Conservation (phyloP, 2,888 invertebrate species). For the Lasioglossum figueresi region DNA sequence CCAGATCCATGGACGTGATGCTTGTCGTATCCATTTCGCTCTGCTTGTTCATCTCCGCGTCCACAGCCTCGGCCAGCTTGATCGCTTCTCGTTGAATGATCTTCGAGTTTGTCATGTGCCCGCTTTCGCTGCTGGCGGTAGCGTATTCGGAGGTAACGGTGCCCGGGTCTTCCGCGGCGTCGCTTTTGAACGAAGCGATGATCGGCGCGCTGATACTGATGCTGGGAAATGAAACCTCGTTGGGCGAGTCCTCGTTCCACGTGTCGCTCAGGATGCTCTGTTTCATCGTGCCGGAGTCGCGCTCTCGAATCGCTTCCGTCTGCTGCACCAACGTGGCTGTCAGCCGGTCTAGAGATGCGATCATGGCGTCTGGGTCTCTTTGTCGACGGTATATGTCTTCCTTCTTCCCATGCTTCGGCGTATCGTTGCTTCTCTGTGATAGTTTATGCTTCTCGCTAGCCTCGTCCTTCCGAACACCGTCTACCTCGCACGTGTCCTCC, state of each 20-base stretch:
- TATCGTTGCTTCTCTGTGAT: conserved; percentile 14
- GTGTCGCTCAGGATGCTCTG: conserved; percentile 86
- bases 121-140: conserved; percentile 62
- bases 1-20: conserved; percentile 88
- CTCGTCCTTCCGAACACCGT: conserved; percentile 34
- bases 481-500: conserved; percentile 36
- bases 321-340: conserved; percentile 88
- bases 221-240: conserved; percentile 92
- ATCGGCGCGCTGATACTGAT: conserved; percentile 91
- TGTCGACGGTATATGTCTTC: conserved; percentile 84
- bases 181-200: conserved; percentile 88
- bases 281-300: conserved; percentile 81
- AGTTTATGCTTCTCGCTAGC: conserved; percentile 13
- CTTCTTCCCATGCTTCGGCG: conserved; percentile 46
- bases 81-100: conserved; percentile 91
- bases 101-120: conserved; percentile 87
- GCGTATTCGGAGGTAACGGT: conserved; percentile 56
- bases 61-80: conserved; percentile 87
- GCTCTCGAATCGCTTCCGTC: conserved; percentile 86
- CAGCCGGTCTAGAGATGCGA: conserved; percentile 88
- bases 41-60: conserved; percentile 82
- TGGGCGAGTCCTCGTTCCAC: conserved; percentile 93
- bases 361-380: conserved; percentile 88
- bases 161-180: conserved; percentile 83
- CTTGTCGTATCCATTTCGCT: conserved; percentile 70